These are phyloP conservation scores for Gasteruption jaculator DNA, from an alignment of 2,888 invertebrate genomes.

Conservation along the genomic window DNA sequence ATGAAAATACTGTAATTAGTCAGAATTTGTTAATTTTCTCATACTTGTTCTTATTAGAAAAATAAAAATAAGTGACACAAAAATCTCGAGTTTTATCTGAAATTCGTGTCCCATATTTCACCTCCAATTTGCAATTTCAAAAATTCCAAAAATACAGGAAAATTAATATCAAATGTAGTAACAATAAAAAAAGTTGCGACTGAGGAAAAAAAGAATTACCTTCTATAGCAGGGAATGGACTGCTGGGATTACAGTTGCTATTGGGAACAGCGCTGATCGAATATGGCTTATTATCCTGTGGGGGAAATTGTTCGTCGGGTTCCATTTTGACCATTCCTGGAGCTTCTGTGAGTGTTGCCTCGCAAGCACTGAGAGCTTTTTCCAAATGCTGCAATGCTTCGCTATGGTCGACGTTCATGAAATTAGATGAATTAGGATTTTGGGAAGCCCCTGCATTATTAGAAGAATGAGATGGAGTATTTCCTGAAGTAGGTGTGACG, in stretches of 20 bases:
- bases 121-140: constrained; percentile 3
- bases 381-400: constrained; percentile 49
- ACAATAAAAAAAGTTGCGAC: constrained; percentile 1
- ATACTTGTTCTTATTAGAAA: too few relatives aligned
- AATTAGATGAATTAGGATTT: constrained; percentile 38
- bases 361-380: constrained; percentile 46
- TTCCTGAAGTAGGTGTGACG: constrained; percentile 26
- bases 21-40: too few relatives aligned
- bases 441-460: constrained; percentile 24
- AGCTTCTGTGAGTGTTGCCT: constrained; percentile 47
- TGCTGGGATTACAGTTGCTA: constrained; percentile 42
- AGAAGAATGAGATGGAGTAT: constrained; percentile 25
- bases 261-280: constrained; percentile 46
- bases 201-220: constrained; percentile 29
- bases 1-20: too few relatives aligned
- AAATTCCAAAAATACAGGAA: constrained; percentile 8
- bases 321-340: constrained; percentile 49
- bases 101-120: too few relatives aligned
- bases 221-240: constrained; percentile 49
- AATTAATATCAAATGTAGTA: too few relatives aligned
- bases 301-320: constrained; percentile 46
- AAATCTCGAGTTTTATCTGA: too few relatives aligned
- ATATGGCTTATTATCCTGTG: constrained; percentile 45
- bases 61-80: too few relatives aligned
- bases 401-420: constrained; percentile 46